Evolutionary conservation across 2,113 vertebrate species (phyloP).

Genomic region (Ginglymostoma cirratum): DNA sequence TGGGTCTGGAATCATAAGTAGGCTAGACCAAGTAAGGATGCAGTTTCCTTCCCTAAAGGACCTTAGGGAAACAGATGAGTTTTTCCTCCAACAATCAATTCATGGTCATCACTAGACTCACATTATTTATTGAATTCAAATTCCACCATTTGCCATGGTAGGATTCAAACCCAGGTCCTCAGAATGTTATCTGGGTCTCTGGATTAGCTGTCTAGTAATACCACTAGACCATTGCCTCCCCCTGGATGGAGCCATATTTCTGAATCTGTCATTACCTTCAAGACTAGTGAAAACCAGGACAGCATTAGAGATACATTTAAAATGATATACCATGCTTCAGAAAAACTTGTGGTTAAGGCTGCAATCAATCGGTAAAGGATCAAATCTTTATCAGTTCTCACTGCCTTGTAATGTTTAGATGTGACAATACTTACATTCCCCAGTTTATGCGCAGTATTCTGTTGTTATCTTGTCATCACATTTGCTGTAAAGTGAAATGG

Average conservation of each 20-base stretch:
- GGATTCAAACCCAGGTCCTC: too few species aligned
- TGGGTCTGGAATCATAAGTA: too few species aligned
- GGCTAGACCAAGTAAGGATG: too few species aligned
- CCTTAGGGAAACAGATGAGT: too few species aligned
- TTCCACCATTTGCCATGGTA: too few species aligned
- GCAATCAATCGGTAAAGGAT: neutral
- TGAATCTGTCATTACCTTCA: neutral
- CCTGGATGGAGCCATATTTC: neutral
- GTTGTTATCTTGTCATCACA: neutral
- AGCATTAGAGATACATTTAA: neutral
- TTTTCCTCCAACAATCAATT: too few species aligned
- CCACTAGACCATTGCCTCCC: too few species aligned
- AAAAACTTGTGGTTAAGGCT: neutral
- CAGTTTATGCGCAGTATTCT: neutral
- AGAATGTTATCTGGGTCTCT: too few species aligned
- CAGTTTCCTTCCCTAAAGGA: too few species aligned
- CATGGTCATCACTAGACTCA: too few species aligned
- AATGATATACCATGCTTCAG: neutral
- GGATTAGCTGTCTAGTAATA: too few species aligned
- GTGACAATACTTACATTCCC: neutral
- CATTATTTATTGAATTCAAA: too few species aligned
- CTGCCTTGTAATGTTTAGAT: neutral
- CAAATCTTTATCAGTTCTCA: neutral
- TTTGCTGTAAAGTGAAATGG: neutral
- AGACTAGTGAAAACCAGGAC: neutral